Conservation (phyloP, 2,113 vertebrate species). For the Pardalotus punctatus region DNA sequence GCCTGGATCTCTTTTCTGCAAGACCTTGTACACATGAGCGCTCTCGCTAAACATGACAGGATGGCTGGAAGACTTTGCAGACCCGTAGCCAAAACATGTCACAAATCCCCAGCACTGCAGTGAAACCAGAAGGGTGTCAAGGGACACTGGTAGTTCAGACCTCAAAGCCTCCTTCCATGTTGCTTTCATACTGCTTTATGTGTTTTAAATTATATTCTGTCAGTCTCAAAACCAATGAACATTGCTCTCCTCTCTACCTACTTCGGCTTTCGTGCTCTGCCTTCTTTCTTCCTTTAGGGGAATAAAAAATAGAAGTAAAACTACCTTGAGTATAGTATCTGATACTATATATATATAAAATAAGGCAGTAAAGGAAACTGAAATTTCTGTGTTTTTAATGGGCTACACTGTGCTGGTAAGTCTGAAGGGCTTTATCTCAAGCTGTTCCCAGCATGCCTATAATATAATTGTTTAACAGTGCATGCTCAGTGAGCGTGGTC, state of each 20-base stretch:
- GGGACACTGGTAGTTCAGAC: neutral
- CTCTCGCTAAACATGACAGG: neutral
- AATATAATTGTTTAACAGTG: neutral
- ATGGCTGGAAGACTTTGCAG: neutral
- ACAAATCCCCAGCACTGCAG: neutral
- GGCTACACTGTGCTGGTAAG: neutral
- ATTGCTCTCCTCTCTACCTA: neutral
- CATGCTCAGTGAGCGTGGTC: neutral
- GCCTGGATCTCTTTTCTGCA: neutral
- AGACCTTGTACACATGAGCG: neutral
- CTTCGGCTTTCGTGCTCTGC: neutral
- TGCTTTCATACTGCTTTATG: neutral
- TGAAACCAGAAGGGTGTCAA: neutral
- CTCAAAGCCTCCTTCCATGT: neutral
- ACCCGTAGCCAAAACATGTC: neutral
- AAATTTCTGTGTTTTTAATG: neutral
- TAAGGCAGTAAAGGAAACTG: neutral
- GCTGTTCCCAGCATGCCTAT: rapidly evolving
- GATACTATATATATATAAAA: neutral
- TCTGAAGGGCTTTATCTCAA: neutral
- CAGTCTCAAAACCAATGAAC: neutral
- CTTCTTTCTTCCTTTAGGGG: neutral
- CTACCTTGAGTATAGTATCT: neutral
- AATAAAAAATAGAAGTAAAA: neutral
- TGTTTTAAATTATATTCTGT: neutral